Conservation (phyloP, 37 sponge, comb jelly and placozoan species). For the Crambe crambe region DNA sequence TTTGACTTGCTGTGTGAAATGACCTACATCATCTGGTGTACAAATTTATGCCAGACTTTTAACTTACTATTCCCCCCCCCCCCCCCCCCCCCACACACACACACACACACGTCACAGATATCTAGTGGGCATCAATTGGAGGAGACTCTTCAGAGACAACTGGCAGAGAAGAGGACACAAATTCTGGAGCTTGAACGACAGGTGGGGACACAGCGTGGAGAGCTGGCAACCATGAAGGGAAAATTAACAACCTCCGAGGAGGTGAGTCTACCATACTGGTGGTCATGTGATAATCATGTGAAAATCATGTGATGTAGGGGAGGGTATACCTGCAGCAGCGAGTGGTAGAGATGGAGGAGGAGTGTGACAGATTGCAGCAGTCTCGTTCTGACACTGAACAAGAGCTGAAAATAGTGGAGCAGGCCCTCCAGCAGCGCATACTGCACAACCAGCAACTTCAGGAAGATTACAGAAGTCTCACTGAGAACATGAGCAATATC, state of each 20-base stretch:
- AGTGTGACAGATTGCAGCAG: constrained; percentile 15
- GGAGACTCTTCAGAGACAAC: constrained; percentile 7
- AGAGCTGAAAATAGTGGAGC: constrained; percentile 6
- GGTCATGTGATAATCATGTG: background rate
- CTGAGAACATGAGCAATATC: background rate
- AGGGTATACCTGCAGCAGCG: constrained; percentile 6
- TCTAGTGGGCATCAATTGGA: constrained; percentile 3
- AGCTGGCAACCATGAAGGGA: constrained; percentile 4
- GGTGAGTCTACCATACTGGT: background rate
- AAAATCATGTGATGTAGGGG: background rate
- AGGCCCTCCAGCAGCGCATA: constrained; percentile 1
- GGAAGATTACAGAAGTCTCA: constrained; percentile 18
- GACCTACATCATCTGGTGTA: background rate
- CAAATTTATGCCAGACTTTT: background rate
- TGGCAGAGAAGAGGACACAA: constrained; percentile 9
- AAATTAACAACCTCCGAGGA: constrained; percentile 24
- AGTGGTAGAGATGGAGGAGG: constrained; percentile 24
- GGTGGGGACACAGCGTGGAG: constrained; percentile 3
- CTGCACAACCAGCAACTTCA: constrained; percentile 21
- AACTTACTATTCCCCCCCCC: background rate
- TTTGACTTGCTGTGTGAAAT: no score
- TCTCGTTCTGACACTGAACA: constrained; percentile 8
- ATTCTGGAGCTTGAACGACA: constrained; percentile 10
- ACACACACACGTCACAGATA: no score
- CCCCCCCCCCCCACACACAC: constrained; percentile 2